A percentile compares a stretch with the other conserved stretches of the same genome.
Evolutionary conservation across 2,888 invertebrate genomes (phyloP).

Genomic region (Ptychoptera contaminata): DNA sequence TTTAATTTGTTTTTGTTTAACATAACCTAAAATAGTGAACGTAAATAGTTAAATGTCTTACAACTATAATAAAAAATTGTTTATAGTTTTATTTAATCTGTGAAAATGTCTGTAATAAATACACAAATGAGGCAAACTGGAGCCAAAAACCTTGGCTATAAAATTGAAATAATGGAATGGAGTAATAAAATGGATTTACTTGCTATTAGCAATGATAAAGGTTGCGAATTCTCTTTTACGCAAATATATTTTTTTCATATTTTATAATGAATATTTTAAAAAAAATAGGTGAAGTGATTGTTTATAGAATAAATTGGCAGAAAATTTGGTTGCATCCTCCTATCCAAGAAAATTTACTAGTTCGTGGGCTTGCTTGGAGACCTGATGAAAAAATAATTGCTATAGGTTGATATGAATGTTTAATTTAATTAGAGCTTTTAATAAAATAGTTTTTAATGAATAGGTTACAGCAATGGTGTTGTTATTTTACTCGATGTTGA

Average conservation of each 20-base stretch:
- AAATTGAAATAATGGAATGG: constrained; percentile 76
- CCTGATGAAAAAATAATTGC: constrained; percentile 82
- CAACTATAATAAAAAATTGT: too few relatives aligned
- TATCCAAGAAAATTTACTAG: constrained; percentile 55
- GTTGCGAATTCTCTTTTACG: too few relatives aligned
- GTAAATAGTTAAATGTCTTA: too few relatives aligned
- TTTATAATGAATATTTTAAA: not conserved
- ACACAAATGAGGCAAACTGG: constrained; percentile 25
- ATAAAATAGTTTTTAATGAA: constrained; percentile 43
- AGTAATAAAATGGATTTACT: constrained; percentile 87
- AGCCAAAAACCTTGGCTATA: constrained; percentile 25
- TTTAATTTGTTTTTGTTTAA: too few relatives aligned
- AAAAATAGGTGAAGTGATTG: constrained; percentile 59
- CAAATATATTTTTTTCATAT: not conserved
- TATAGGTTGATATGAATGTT: constrained; percentile 17
- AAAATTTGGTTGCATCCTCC: constrained; percentile 75
- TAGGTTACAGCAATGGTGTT: constrained; percentile 55
- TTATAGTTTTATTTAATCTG: too few relatives aligned
- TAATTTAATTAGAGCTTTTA: not conserved
- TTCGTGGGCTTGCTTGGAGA: constrained; percentile 76
- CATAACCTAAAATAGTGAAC: too few relatives aligned
- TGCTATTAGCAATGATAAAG: constrained; percentile 73
- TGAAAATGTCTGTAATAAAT: too few relatives aligned
- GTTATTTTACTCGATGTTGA: constrained; percentile 69
- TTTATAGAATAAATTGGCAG: constrained; percentile 86